Percentiles rank a stretch among this genome's conserved stretches.
Evolutionary conservation across 2,797 vertebrate genomes (phyloP).

Genomic region (Pygocentrus nattereri): DNA sequence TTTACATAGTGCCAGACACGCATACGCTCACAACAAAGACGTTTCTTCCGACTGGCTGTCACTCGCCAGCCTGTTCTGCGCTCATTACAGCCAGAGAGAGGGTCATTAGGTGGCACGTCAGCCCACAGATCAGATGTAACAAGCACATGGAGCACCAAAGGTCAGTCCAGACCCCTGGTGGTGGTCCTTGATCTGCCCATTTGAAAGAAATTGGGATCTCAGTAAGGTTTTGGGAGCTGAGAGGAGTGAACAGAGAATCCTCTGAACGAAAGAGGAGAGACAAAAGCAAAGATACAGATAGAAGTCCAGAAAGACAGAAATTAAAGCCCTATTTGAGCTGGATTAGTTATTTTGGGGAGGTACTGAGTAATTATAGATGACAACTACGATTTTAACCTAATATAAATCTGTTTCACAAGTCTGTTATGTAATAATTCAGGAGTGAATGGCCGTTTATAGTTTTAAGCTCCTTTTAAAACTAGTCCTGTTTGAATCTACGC

Average conservation of each 20-base stretch:
- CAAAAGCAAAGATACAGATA: constrained; percentile 1
- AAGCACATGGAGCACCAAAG: constrained; percentile 63
- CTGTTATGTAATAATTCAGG: no score
- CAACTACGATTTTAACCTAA: no score
- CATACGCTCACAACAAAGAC: constrained; percentile 67
- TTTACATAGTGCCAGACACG: constrained; percentile 73
- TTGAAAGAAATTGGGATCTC: constrained; percentile 63
- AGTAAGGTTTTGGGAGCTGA: constrained; percentile 40
- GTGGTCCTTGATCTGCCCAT: constrained; percentile 67
- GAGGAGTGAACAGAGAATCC: constrained; percentile 1
- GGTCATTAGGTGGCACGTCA: constrained; percentile 62
- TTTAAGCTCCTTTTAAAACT: no score
- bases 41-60: constrained; percentile 54
- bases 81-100: constrained; percentile 53
- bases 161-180: constrained; percentile 68
- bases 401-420: no score
- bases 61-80: constrained; percentile 45
- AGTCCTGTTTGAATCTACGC: no score
- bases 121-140: constrained; percentile 68
- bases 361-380: no score
- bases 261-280: background rate
- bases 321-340: background rate
- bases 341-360: no score
- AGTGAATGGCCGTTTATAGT: no score
- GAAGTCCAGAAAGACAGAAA: background rate